phyloP scores from a whole-genome alignment of 1,140 invertebrate genomes.

The Lepidotrigona ventralis region DNA sequence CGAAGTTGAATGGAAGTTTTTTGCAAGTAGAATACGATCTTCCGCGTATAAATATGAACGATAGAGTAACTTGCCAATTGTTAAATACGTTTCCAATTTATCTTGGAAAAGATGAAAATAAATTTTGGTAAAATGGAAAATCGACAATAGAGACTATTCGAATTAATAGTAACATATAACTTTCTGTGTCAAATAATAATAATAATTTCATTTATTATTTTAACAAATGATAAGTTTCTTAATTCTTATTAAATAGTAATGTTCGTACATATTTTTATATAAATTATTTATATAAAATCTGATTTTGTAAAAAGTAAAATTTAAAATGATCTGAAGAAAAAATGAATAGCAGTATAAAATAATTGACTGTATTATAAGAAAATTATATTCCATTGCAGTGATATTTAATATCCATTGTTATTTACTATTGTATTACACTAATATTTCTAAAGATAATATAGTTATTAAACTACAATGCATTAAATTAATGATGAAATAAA shows the following conservation, averaged over 20 bases:
- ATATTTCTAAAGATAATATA: too few relatives aligned
- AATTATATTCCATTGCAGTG: background rate
- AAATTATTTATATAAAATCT: too few relatives aligned
- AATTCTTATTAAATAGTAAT: background rate
- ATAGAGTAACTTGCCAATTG: background rate
- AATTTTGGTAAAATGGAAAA: background rate
- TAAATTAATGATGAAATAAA: too few relatives aligned
- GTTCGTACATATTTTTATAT: too few relatives aligned
- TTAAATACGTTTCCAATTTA: background rate
- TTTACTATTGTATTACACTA: background rate
- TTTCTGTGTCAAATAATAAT: background rate
- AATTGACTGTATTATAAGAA: background rate
- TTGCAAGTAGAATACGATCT: constrained; percentile 5
- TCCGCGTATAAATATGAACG: background rate
- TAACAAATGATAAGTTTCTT: background rate
- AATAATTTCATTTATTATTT: background rate
- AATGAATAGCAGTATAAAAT: background rate
- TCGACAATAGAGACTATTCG: too few relatives aligned
- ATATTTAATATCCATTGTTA: background rate
- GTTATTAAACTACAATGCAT: too few relatives aligned
- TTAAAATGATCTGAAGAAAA: too few relatives aligned
- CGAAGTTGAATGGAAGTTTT: background rate
- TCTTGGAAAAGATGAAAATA: too few relatives aligned
- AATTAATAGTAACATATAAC: background rate
- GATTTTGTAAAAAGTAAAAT: too few relatives aligned